phyloP scores from a whole-genome alignment of 2,888 invertebrate species.

The Caenorhabditis wallacei region DNA sequence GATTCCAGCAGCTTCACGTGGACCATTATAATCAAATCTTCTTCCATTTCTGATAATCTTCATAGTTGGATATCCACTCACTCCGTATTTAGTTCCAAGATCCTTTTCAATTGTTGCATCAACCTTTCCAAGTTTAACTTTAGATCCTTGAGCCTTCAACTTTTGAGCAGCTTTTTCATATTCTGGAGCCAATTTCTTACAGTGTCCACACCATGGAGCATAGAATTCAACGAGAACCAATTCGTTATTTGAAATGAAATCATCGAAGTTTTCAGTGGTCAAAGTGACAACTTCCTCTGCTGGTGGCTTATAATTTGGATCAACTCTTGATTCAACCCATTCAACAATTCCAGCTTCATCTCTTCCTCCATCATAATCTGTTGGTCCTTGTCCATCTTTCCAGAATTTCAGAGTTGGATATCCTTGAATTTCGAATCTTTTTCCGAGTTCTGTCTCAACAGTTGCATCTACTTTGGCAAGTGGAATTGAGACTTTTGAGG shows the following conservation, averaged over 20 bases:
- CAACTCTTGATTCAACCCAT: constrained; percentile 85
- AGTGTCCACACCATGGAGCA: constrained; percentile 86
- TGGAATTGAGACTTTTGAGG: constrained; percentile 81
- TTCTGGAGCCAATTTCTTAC: constrained; percentile 85
- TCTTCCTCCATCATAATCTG: constrained; percentile 85
- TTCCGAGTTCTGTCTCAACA: constrained; percentile 85
- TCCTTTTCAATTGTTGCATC: constrained; percentile 85
- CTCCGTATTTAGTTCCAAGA: constrained; percentile 85
- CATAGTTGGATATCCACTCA: constrained; percentile 86
- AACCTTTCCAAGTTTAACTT: constrained; percentile 85
- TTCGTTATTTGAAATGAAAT: constrained; percentile 84
- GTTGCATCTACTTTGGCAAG: constrained; percentile 86
- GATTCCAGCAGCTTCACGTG: constrained; percentile 84
- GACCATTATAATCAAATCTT: constrained; percentile 85
- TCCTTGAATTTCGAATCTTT: constrained; percentile 85
- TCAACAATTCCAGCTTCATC: constrained; percentile 85
- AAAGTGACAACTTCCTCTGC: constrained; percentile 85
- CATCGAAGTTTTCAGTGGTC: constrained; percentile 85
- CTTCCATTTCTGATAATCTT: constrained; percentile 85
- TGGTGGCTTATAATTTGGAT: constrained; percentile 86
- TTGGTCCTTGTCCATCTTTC: constrained; percentile 84
- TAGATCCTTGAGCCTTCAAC: constrained; percentile 71
- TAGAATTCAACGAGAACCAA: constrained; percentile 86
- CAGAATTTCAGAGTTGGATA: constrained; percentile 86
- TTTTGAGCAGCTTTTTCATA: constrained; percentile 85